phyloP scores from a whole-genome alignment of 2,888 invertebrate species.

The Alentia gelatinosa region DNA sequence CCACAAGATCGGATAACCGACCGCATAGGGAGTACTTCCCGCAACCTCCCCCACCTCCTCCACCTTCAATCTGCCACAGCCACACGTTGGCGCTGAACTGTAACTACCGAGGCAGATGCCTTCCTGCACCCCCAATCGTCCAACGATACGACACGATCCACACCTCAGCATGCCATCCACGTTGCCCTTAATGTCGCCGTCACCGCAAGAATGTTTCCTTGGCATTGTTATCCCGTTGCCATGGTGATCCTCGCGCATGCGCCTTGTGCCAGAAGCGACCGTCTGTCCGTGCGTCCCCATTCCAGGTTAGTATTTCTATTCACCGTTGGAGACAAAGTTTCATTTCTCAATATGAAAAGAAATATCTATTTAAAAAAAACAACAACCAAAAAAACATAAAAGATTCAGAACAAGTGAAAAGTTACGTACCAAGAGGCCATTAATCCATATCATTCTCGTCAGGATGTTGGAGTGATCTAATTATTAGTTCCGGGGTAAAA shows the following conservation, averaged over 20 bases:
- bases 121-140: not conserved
- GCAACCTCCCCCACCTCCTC: too few relatives aligned
- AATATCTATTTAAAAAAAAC: not conserved
- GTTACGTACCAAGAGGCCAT: not conserved
- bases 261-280: not conserved
- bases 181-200: not conserved
- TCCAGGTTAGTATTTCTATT: too few relatives aligned
- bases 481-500: not conserved
- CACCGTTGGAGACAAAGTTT: too few relatives aligned
- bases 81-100: not conserved
- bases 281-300: not conserved
- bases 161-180: not conserved
- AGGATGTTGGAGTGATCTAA: conserved; percentile 28
- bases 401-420: not conserved
- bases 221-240: not conserved
- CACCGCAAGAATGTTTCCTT: conserved; percentile 11
- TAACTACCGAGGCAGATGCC: not conserved
- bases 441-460: conserved; percentile 43
- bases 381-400: not conserved
- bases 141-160: not conserved
- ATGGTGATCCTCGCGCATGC: not conserved
- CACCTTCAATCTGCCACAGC: too few relatives aligned
- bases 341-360: too few relatives aligned
- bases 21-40: not conserved
- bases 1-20: not conserved